Conservation (phyloP, 2,888 invertebrate species). For the Dendrolimus houi region DNA sequence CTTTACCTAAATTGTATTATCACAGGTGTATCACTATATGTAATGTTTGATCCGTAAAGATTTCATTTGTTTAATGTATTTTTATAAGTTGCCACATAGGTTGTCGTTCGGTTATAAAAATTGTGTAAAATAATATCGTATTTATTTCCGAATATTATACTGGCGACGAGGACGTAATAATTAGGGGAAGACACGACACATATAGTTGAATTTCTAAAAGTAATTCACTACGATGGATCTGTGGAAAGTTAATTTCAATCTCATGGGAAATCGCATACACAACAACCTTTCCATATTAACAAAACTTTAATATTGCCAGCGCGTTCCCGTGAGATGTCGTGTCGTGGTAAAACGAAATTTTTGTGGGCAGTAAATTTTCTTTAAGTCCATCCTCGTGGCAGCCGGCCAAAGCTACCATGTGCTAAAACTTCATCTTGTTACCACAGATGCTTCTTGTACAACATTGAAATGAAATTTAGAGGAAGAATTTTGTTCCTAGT, state of each 20-base stretch:
- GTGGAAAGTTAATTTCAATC: constrained; percentile 30
- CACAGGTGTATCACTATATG: constrained; percentile 21
- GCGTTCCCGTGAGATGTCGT: constrained; percentile 29
- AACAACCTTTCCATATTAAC: constrained; percentile 52
- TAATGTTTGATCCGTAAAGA: no score
- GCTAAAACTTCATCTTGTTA: constrained; percentile 42
- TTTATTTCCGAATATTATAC: no score
- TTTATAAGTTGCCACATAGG: no score
- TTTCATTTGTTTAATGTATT: no score
- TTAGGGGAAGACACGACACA: no score
- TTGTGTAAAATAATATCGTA: no score
- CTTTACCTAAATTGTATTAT: constrained; percentile 24
- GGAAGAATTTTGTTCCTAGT: background rate
- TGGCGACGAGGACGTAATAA: no score
- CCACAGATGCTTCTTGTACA: constrained; percentile 26
- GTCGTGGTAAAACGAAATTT: constrained; percentile 39
- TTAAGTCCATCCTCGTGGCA: constrained; percentile 53
- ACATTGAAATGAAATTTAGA: background rate
- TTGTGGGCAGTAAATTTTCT: constrained; percentile 62
- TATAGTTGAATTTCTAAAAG: constrained; percentile 1
- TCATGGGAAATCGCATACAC: constrained; percentile 46
- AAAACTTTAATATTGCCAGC: constrained; percentile 55
- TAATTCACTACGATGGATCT: background rate
- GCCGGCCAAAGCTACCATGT: constrained; percentile 46
- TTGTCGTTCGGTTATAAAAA: no score